Evolutionary conservation across 2,888 invertebrate species (phyloP).

Genomic region (Oscheius sp.): DNA sequence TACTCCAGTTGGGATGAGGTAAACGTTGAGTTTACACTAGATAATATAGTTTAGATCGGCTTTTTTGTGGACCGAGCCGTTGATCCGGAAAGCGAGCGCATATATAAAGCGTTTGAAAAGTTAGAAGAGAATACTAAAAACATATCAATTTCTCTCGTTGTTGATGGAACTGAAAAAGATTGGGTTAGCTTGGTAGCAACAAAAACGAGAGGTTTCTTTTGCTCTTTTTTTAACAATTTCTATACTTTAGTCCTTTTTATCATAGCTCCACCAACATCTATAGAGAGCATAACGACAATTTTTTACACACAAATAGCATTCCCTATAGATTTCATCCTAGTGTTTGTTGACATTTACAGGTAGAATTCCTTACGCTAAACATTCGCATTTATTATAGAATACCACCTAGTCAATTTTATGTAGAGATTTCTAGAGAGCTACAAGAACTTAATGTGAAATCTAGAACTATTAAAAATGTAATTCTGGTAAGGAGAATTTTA

Average conservation of each 20-base stretch:
- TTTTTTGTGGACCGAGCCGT: background rate
- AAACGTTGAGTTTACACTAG: background rate
- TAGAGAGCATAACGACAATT: background rate
- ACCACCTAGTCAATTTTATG: slow-evolving; percentile 6
- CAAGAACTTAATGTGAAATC: background rate
- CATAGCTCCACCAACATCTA: background rate
- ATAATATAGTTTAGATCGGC: background rate
- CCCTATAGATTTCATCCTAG: slow-evolving; percentile 6
- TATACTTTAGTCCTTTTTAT: slow-evolving; percentile 4
- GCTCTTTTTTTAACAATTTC: background rate
- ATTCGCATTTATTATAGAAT: no score
- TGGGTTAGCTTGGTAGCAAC: background rate
- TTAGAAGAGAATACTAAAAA: background rate
- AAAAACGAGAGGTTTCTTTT: background rate
- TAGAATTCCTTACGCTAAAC: no score
- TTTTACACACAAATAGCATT: background rate
- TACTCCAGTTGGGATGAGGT: slow-evolving; percentile 14
- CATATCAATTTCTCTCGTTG: background rate
- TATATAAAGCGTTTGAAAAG: background rate
- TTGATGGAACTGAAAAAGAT: background rate
- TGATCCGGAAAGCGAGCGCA: background rate
- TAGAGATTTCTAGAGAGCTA: background rate
- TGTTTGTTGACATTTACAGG: slow-evolving; percentile 16
- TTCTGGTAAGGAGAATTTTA: background rate
- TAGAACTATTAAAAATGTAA: background rate